A percentile compares a stretch with the other conserved stretches of the same genome.
These are phyloP conservation scores for Enteromius treurensis DNA, from an alignment of 2,797 vertebrate species.

Conservation along the genomic window DNA sequence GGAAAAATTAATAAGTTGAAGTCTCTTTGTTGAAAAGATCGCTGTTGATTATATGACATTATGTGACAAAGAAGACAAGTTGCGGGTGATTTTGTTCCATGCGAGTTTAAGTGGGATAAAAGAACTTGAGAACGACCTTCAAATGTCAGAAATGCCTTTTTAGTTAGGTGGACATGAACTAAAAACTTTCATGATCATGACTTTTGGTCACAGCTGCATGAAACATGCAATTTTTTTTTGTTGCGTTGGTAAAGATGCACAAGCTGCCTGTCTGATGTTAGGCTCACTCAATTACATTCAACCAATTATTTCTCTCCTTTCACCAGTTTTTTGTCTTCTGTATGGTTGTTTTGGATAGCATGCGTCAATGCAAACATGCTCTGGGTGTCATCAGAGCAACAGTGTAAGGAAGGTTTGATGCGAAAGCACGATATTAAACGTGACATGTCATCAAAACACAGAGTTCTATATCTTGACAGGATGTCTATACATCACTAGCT, in stretches of 20 bases:
- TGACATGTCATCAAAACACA: conserved; percentile 51
- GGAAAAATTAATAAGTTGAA: conserved; percentile 76
- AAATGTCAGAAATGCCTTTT: conserved; percentile 64
- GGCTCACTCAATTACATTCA: background rate
- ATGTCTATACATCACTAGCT: conserved; percentile 55
- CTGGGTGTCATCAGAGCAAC: conserved; percentile 10
- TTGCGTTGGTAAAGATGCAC: conserved; percentile 4
- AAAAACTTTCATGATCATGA: conserved; percentile 45
- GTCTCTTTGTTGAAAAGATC: conserved; percentile 81
- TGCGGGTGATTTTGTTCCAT: conserved; percentile 68
- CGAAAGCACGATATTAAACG: conserved; percentile 57
- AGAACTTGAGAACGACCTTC: conserved; percentile 54
- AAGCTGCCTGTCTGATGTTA: background rate
- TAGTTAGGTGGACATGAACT: conserved; percentile 49
- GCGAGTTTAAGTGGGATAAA: conserved; percentile 58
- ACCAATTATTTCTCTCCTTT: conserved; percentile 3
- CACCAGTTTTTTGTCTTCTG: background rate
- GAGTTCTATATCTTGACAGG: conserved; percentile 56
- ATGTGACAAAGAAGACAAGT: conserved; percentile 72
- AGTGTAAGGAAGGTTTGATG: conserved; percentile 40
- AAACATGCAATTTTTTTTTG: background rate
- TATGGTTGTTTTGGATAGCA: background rate
- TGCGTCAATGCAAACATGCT: background rate
- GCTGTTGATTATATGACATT: conserved; percentile 78
- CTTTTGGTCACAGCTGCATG: conserved; percentile 37